Conservation (phyloP, 2,797 vertebrate genomes). For the Meriones psammophilus region DNA sequence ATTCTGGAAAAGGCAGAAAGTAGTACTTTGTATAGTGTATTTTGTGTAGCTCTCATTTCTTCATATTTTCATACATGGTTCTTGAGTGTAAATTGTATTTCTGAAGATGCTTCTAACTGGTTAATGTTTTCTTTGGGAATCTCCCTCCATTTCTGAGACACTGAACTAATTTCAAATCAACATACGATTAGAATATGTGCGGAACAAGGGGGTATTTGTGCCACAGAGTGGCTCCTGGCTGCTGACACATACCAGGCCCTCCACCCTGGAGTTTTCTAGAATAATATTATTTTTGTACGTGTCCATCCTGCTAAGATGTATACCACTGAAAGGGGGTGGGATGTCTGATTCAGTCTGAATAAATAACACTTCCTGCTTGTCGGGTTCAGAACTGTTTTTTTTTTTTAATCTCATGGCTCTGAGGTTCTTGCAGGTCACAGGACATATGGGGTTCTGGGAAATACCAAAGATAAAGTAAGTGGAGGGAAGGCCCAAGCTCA, state of each 20-base stretch:
- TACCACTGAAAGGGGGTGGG: slow-evolving; percentile 72
- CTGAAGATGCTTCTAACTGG: slow-evolving; percentile 47
- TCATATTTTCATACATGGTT: background rate
- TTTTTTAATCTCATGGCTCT: background rate
- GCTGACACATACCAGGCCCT: slow-evolving; percentile 19
- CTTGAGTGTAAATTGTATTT: slow-evolving; percentile 2
- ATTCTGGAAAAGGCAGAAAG: background rate
- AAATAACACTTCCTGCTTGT: slow-evolving; percentile 81
- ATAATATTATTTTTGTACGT: slow-evolving; percentile 81
- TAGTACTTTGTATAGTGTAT: background rate
- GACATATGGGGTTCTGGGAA: background rate
- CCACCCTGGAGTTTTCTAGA: slow-evolving; percentile 77
- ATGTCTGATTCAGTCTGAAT: slow-evolving; percentile 81
- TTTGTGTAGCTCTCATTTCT: background rate
- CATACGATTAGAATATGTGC: slow-evolving; percentile 47
- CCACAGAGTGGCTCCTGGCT: background rate
- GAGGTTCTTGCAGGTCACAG: rapidly evolving
- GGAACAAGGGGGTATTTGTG: background rate
- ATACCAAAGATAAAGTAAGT: no score
- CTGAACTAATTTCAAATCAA: slow-evolving; percentile 34
- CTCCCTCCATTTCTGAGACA: background rate
- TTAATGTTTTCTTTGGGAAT: slow-evolving; percentile 41
- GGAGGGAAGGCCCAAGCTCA: no score
- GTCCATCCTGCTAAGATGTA: slow-evolving; percentile 75
- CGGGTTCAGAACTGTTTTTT: slow-evolving; percentile 10